Conservation (phyloP, 2,888 invertebrate species). For the Odontocerum albicorne region DNA sequence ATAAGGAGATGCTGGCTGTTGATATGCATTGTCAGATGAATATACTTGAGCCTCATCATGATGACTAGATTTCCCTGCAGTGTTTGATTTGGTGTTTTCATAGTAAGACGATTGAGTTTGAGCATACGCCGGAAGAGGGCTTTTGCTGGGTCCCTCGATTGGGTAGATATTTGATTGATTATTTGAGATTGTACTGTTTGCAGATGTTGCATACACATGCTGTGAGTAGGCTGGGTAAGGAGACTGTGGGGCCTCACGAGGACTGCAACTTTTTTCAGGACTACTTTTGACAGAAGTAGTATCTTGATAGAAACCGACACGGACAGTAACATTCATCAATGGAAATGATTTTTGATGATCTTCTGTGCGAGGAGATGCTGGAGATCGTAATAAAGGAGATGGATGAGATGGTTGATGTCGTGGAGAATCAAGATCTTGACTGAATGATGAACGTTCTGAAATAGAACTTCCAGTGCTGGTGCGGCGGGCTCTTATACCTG, state of each 20-base stretch:
- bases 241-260: conserved; percentile 67
- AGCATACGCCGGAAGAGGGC: conserved; percentile 50
- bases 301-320: conserved; percentile 89
- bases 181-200: conserved; percentile 41
- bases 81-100: conserved; percentile 59
- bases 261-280: conserved; percentile 82
- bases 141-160: conserved; percentile 50
- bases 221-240: conserved; percentile 54
- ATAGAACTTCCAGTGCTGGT: conserved; percentile 80
- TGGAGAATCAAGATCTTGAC: conserved; percentile 75
- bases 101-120: conserved; percentile 60
- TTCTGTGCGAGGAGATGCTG: conserved; percentile 75
- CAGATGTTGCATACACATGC: conserved; percentile 51
- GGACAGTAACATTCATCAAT: conserved; percentile 77
- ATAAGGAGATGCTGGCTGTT: conserved; percentile 52
- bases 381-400: conserved; percentile 72
- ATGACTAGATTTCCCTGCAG: conserved; percentile 52
- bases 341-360: conserved; percentile 71
- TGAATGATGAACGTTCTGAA: conserved; percentile 77
- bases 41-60: conserved; percentile 60
- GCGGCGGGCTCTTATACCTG: conserved; percentile 62
- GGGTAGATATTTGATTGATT: conserved; percentile 46
- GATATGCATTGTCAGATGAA: conserved; percentile 58
- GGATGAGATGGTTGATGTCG: conserved; percentile 74
- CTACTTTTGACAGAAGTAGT: conserved; percentile 82